Evolutionary conservation across 2,888 invertebrate species (phyloP).

Genomic region (Caenorhabditis becei): DNA sequence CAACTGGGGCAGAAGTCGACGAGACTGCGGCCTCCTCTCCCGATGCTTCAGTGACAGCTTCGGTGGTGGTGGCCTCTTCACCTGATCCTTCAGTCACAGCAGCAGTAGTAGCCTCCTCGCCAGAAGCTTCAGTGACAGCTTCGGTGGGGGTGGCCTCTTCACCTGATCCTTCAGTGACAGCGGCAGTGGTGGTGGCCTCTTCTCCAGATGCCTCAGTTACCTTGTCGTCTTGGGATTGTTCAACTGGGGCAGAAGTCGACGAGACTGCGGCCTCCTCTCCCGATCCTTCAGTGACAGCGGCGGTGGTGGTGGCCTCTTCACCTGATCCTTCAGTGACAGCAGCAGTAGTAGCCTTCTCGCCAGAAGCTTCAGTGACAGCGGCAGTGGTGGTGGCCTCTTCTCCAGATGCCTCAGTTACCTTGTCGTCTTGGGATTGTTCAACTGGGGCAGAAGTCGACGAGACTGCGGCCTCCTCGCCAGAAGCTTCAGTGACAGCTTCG

Average conservation of each 20-base stretch:
- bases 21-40: constrained; percentile 50
- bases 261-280: constrained; percentile 51
- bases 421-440: neutral
- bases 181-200: constrained; percentile 26
- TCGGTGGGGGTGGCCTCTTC: constrained; percentile 43
- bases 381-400: constrained; percentile 33
- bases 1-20: no score
- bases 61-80: constrained; percentile 20
- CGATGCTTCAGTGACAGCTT: constrained; percentile 36
- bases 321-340: constrained; percentile 29
- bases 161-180: constrained; percentile 33
- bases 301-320: constrained; percentile 42
- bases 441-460: constrained; percentile 10
- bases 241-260: no score
- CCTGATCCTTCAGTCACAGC: constrained; percentile 31
- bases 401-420: constrained; percentile 22
- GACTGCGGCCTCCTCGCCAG: constrained; percentile 45
- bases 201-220: constrained; percentile 47
- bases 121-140: constrained; percentile 17
- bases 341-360: constrained; percentile 30
- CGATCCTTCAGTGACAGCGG: constrained; percentile 30
- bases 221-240: no score
- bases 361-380: constrained; percentile 23
- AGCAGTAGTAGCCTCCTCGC: constrained; percentile 28
- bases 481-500: constrained; percentile 39